These are phyloP conservation scores for Thaleichthys pacificus DNA, from an alignment of 2,797 vertebrate species.

Conservation along the genomic window DNA sequence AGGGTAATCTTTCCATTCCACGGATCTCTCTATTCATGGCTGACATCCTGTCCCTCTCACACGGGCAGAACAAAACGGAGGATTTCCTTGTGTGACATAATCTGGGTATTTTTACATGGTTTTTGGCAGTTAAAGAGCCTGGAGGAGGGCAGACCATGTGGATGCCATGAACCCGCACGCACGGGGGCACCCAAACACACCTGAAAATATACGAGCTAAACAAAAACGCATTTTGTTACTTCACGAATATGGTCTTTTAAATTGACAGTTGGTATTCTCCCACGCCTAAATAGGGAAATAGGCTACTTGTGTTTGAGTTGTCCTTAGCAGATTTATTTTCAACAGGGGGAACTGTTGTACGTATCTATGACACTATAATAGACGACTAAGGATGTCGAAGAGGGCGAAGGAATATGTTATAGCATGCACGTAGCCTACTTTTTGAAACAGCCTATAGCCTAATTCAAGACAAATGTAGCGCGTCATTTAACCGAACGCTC, in stretches of 20 bases:
- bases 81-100: slow-evolving; percentile 44
- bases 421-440: background rate
- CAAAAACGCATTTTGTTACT: no score
- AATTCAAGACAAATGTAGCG: background rate
- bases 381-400: background rate
- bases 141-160: slow-evolving; percentile 4
- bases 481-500: background rate
- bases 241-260: background rate
- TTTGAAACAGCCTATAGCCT: background rate
- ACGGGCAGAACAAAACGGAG: slow-evolving; percentile 26
- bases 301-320: background rate
- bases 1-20: background rate
- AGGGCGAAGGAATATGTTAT: background rate
- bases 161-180: slow-evolving; percentile 2
- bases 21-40: background rate
- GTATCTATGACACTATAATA: background rate
- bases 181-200: background rate
- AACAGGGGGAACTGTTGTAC: background rate
- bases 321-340: background rate
- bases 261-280: background rate
- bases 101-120: slow-evolving; percentile 20
- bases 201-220: background rate
- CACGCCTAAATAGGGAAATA: background rate
- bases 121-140: slow-evolving; percentile 17
- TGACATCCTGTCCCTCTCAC: background rate